Base-by-base conservation (phyloP, 2,797 vertebrate species). In the Sciurus vulgaris region DNA sequence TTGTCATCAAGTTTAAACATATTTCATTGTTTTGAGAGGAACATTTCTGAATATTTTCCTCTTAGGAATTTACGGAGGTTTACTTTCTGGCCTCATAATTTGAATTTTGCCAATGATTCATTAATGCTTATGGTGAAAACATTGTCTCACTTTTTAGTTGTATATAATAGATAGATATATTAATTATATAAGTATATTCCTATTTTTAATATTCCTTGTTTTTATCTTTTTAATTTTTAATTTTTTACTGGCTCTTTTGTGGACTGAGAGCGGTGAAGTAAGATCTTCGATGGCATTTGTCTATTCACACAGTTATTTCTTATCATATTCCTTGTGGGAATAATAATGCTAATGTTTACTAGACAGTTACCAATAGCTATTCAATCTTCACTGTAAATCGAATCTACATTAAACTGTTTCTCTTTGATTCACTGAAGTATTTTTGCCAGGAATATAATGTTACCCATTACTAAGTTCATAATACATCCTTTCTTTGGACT, bases 1-100 rank as follows among this genome's bases (percentile, higher is more conserved):
- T 84, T 94, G 49, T 94, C 72, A 65, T 78, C 77, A 17, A 47
- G 70, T 88, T 91, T 22, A 87, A n/a, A 13, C 70, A 35, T 77
- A 81, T 87, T 86, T 87, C 30, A 30, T 56, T 78, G 24, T 87
- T 44, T 72, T 26, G 17, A 93, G 76, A 35, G 28, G 87, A n/a
- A 49, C 26, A 54, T 76, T 91, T 94, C 22, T 38, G 26, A 91
- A 67, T 18, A 44, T 51, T 49, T 91, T 84, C 12, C 11, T 77
- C 0, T 65, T 59, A 33, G 7, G 65, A 77, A 54, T 79, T 73
- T 65, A 33, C 38, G 78, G 26, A 89, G 10, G 2, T 61, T 89
- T 85, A 22, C 38, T 73, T 89, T 85, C 26, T 49, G 47, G 15
- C 7, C 33, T 89, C 2, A 61, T 4, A n/a, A 15, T 54, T 10